Evolutionary conservation across 2,113 vertebrate genomes (phyloP).

Genomic region (Kobus ellipsiprymnus): DNA sequence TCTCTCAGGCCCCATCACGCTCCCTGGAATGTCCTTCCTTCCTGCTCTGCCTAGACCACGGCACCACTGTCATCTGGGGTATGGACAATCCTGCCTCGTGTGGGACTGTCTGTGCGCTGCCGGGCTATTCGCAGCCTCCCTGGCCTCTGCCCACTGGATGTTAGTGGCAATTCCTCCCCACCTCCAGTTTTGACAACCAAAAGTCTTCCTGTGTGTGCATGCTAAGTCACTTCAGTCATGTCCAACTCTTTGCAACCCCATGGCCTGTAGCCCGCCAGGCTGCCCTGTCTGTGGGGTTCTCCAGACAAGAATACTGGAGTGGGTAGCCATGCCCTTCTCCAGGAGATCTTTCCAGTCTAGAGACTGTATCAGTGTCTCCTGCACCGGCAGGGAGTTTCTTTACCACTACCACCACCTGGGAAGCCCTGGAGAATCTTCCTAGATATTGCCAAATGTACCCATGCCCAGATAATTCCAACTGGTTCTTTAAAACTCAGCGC

Average conservation of each 20-base stretch:
- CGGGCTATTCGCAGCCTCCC: too few species aligned
- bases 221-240: not conserved
- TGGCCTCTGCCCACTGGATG: not conserved
- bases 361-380: not conserved
- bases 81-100: accelerated
- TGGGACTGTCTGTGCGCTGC: accelerated
- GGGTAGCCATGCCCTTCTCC: not conserved
- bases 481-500: not conserved
- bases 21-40: not conserved
- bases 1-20: not conserved
- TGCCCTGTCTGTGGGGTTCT: not conserved
- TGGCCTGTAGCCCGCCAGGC: not conserved
- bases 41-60: not conserved
- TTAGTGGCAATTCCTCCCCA: not conserved
- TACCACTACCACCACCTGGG: not conserved
- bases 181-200: not conserved
- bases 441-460: not conserved
- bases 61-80: accelerated
- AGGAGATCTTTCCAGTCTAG: not conserved
- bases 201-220: not conserved
- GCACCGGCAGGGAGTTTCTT: not conserved
- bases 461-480: not conserved
- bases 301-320: not conserved
- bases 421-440: not conserved
- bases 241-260: not conserved